These are phyloP conservation scores for Pocota personata DNA, from an alignment of 2,888 invertebrate species.

Conservation along the genomic window DNA sequence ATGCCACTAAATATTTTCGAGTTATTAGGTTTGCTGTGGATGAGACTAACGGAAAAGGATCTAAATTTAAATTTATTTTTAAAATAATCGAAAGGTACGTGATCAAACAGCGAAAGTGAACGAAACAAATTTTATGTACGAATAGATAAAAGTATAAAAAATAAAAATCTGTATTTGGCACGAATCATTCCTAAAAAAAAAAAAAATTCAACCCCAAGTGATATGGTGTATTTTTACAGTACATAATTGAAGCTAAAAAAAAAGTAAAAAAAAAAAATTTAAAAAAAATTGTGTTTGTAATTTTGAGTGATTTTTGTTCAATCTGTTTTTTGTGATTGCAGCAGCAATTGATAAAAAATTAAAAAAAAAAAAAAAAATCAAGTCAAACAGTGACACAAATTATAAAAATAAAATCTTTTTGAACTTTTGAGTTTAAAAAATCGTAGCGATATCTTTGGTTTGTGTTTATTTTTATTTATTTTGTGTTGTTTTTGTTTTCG, in stretches of 20 bases:
- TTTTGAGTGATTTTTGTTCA: neutral
- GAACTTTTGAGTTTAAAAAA: neutral
- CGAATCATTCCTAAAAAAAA: constrained; percentile 1
- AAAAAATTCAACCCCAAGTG: constrained; percentile 28
- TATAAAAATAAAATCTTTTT: constrained; percentile 8
- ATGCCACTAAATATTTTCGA: constrained; percentile 23
- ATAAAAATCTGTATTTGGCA: neutral
- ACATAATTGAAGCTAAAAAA: neutral
- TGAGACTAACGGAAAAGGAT: constrained; percentile 37
- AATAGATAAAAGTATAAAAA: neutral
- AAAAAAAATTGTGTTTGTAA: neutral
- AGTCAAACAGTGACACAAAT: neutral
- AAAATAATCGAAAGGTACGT: constrained; percentile 56
- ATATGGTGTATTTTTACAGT: constrained; percentile 34
- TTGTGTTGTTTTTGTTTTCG: neutral
- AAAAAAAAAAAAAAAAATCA: neutral
- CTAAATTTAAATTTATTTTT: constrained; percentile 34
- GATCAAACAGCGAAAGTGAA: constrained; percentile 14
- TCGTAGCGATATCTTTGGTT: constrained; percentile 35
- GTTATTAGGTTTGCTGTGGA: constrained; percentile 10
- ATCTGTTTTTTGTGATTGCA: constrained; percentile 9
- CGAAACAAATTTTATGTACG: neutral
- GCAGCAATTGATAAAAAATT: constrained; percentile 17
- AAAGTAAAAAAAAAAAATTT: neutral
- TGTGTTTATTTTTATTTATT: constrained; percentile 4